Conservation (phyloP, 2,113 vertebrate species). For the human (Homo sapiens) region GRCh38 chr9:101645001-101645500, state of each 20-base stretch:
- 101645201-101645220: not conserved
- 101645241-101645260: not conserved
- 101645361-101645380: not conserved
- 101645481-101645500: not conserved
- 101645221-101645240: not conserved
- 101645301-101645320: not conserved
- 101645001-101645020: not conserved
- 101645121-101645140: not conserved
- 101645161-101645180: not conserved
- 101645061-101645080: not conserved
- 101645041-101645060: not conserved
- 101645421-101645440: not conserved
- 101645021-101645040: not conserved
- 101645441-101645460: not conserved
- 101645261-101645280: not conserved
- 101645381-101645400: not conserved
- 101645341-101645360: not conserved
- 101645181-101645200: not conserved
- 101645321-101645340: not conserved
- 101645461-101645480: not conserved
- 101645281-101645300: not conserved
- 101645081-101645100: not conserved
- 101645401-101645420: not conserved
- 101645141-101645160: rapidly evolving
- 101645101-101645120: not conserved